A percentile compares a stretch with the other conserved stretches of the same genome.
Conservation (phyloP, 1,140 invertebrate species). For the Fopius arisanus region DNA sequence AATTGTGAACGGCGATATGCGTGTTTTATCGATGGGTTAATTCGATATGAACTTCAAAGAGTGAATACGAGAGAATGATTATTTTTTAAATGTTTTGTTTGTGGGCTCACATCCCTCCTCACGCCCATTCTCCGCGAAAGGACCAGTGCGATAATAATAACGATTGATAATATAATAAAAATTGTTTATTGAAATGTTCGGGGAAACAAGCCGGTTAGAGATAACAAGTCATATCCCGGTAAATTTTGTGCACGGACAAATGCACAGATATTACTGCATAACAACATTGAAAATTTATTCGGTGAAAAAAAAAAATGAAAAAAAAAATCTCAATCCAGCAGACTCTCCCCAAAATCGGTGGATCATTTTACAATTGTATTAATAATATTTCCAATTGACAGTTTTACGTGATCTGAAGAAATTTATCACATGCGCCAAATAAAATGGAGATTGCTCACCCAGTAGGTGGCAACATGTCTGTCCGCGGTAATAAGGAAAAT, state of each 20-base stretch:
- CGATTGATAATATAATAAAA: constrained; percentile 8
- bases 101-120: background rate
- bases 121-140: background rate
- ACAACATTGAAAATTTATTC: background rate
- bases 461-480: constrained; percentile 48
- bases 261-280: background rate
- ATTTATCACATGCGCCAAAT: constrained; percentile 3
- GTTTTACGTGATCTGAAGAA: no score
- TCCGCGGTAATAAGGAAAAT: constrained; percentile 61
- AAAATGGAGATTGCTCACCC: constrained; percentile 30
- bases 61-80: background rate
- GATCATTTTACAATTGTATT: no score
- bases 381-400: no score
- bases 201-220: background rate
- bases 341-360: no score
- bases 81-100: constrained; percentile 7
- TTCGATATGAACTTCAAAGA: constrained; percentile 28
- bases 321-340: no score
- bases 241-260: background rate
- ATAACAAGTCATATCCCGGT: constrained; percentile 9
- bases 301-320: background rate
- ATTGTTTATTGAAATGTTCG: background rate
- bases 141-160: background rate
- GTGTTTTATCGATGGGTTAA: constrained; percentile 21
- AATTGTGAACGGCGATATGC: background rate